Evolutionary conservation across 2,888 invertebrate genomes (phyloP).

Genomic region (Lycia hirtaria): DNA sequence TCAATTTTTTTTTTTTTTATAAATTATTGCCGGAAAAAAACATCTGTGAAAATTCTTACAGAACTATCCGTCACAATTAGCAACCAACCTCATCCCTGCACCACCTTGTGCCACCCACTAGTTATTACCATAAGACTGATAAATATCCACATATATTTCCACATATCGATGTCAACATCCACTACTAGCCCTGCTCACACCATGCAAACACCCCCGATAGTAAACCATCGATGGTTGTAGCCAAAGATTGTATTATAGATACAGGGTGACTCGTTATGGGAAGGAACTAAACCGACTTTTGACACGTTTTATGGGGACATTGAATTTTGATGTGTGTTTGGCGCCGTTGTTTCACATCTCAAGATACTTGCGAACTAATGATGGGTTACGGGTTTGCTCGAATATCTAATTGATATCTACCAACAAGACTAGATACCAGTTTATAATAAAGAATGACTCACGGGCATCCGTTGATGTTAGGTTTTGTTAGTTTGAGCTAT

Average conservation of each 20-base stretch:
- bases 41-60: neutral
- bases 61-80: neutral
- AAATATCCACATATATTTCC: conserved; percentile 60
- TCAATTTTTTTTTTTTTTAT: too few species aligned
- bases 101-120: conserved; percentile 35
- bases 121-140: conserved; percentile 69
- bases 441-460: too few species aligned
- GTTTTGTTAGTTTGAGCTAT: too few species aligned
- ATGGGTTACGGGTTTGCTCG: neutral
- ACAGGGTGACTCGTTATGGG: conserved; percentile 50
- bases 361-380: conserved; percentile 5
- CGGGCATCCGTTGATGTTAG: too few species aligned
- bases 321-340: conserved; percentile 56
- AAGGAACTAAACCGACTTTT: conserved; percentile 50
- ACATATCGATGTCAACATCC: conserved; percentile 48
- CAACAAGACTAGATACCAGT: neutral
- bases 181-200: conserved; percentile 25
- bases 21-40: neutral
- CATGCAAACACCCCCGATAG: conserved; percentile 26
- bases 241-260: conserved; percentile 44
- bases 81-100: conserved; percentile 10
- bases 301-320: conserved; percentile 59
- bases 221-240: conserved; percentile 40
- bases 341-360: conserved; percentile 18
- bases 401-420: neutral